Conservation (phyloP, 1,140 invertebrate genomes). For the Drosophila parvula region DNA sequence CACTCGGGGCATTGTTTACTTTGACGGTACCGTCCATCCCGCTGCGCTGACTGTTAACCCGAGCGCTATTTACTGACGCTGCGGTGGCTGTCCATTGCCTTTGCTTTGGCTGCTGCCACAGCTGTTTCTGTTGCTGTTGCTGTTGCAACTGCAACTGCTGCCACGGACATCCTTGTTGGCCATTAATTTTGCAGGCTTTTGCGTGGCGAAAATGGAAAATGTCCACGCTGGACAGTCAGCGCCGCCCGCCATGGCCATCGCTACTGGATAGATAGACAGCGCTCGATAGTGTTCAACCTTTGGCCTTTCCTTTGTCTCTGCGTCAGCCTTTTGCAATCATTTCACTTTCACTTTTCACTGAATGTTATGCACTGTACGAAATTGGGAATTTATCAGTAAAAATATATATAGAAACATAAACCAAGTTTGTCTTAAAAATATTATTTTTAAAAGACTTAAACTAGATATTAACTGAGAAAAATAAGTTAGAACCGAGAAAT, state of each 20-base stretch:
- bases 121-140: constrained; percentile 14
- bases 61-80: constrained; percentile 38
- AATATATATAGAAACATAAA: neutral
- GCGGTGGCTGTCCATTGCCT: constrained; percentile 24
- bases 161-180: constrained; percentile 71
- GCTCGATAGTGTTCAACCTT: constrained; percentile 49
- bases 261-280: constrained; percentile 11
- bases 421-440: neutral
- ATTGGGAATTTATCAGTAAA: neutral
- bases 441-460: too few relatives aligned
- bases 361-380: constrained; percentile 7
- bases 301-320: constrained; percentile 53
- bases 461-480: too few relatives aligned
- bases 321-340: constrained; percentile 60
- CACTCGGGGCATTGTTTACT: constrained; percentile 43
- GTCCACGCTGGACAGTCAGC: constrained; percentile 15
- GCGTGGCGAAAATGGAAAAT: constrained; percentile 50
- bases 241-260: constrained; percentile 18
- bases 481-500: too few relatives aligned
- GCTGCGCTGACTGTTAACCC: constrained; percentile 31
- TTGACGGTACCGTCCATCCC: constrained; percentile 30
- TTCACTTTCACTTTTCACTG: constrained; percentile 66
- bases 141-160: constrained; percentile 27
- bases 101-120: constrained; percentile 21
- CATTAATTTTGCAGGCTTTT: constrained; percentile 78